A percentile compares a stretch with the other conserved stretches of the same genome.
Conservation (phyloP, 2,113 vertebrate species). For the Naja naja region DNA sequence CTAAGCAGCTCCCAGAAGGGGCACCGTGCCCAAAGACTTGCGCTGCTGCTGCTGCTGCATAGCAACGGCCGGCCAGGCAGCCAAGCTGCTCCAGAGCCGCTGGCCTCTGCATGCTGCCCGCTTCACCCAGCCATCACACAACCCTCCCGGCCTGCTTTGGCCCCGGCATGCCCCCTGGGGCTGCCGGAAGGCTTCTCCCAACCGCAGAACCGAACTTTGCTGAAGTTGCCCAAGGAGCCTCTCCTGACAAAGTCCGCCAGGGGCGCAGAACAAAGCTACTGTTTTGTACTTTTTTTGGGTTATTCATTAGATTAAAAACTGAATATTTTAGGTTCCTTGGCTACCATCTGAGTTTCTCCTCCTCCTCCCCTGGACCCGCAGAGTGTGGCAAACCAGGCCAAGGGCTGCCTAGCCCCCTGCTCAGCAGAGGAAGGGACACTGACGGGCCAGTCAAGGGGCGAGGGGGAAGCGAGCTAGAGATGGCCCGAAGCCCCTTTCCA, state of each 20-base stretch:
- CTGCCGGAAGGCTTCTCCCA: neutral
- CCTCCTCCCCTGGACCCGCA: neutral
- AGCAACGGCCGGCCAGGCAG: neutral
- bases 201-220: neutral
- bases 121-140: neutral
- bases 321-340: conserved; percentile 12
- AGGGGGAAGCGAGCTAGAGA: too few species aligned
- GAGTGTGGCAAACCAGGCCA: neutral
- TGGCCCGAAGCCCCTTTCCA: neutral
- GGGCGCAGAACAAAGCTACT: conserved; percentile 17
- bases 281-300: conserved; percentile 54
- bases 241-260: conserved; percentile 18
- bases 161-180: neutral
- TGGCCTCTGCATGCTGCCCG: neutral
- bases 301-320: conserved; percentile 55
- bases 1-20: neutral
- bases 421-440: neutral
- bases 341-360: neutral
- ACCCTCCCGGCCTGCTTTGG: neutral
- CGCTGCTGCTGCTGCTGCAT: neutral
- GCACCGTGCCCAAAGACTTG: neutral
- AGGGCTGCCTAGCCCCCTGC: neutral
- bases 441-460: neutral
- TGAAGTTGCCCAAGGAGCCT: conserved; percentile 9
- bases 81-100: neutral